These are phyloP conservation scores for Mus caroli DNA, from an alignment of 2,797 vertebrate genomes.

Conservation along the genomic window DNA sequence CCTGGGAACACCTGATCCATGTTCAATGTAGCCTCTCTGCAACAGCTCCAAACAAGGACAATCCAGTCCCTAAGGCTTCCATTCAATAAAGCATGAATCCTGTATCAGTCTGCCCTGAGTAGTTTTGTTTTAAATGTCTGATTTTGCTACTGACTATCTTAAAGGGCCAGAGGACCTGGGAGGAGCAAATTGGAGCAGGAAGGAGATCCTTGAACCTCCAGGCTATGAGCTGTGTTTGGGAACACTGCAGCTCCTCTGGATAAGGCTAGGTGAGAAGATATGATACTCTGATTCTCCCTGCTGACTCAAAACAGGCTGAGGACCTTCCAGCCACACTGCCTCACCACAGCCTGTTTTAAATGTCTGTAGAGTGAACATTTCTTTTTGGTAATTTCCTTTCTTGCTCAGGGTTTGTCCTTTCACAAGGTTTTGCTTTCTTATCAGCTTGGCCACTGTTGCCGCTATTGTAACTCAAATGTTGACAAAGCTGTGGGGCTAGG, in stretches of 20 bases:
- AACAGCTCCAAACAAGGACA: background rate
- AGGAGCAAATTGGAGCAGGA: background rate
- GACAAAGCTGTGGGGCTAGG: conserved; percentile 47
- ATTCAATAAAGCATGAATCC: conserved; percentile 39
- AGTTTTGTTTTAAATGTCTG: background rate
- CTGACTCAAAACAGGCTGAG: background rate
- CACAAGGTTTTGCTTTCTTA: conserved; percentile 70
- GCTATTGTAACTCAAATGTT: conserved; percentile 72
- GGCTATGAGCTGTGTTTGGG: background rate
- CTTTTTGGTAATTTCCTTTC: conserved; percentile 61
- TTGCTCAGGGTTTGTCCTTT: conserved; percentile 24
- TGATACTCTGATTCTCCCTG: background rate
- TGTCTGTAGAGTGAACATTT: conserved; percentile 66
- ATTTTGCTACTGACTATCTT: background rate
- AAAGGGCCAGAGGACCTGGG: background rate
- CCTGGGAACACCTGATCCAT: background rate
- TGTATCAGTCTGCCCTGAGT: background rate
- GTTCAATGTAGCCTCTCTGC: background rate
- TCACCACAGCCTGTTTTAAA: conserved; percentile 30
- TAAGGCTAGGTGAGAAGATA: background rate
- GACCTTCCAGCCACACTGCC: background rate
- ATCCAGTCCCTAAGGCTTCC: background rate
- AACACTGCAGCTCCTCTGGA: background rate
- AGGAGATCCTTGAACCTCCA: background rate
- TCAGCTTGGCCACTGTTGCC: conserved; percentile 66